Conservation (phyloP, 2,888 invertebrate genomes). For the Drosophila nigricruria region DNA sequence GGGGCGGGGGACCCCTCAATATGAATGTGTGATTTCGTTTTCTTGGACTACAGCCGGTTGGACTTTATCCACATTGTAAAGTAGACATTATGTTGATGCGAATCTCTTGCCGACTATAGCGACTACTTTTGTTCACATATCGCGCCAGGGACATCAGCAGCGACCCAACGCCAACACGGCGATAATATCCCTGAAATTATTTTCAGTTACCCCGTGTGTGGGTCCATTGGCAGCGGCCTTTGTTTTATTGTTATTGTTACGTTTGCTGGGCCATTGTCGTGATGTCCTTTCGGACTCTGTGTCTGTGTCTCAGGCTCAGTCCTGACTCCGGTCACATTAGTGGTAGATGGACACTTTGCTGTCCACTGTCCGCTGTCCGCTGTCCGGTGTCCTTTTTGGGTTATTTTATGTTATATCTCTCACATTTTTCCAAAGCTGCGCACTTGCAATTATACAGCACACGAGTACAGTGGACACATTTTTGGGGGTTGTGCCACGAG, state of each 20-base stretch:
- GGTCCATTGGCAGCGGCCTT: slow-evolving; percentile 55
- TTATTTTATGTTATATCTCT: slow-evolving; percentile 75
- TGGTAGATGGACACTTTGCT: slow-evolving; percentile 71
- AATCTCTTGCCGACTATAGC: slow-evolving; percentile 45
- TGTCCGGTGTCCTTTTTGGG: slow-evolving; percentile 44
- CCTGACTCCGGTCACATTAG: slow-evolving; percentile 67
- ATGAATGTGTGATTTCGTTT: slow-evolving; percentile 78
- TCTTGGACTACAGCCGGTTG: slow-evolving; percentile 49
- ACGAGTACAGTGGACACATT: slow-evolving; percentile 28
- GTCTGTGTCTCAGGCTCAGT: slow-evolving; percentile 16
- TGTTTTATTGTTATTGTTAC: slow-evolving; percentile 80
- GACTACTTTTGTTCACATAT: slow-evolving; percentile 59
- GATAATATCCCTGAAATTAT: slow-evolving; percentile 80
- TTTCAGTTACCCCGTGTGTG: slow-evolving; percentile 64
- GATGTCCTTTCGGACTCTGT: slow-evolving; percentile 45
- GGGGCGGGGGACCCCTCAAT: slow-evolving; percentile 39
- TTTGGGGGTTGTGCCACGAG: slow-evolving; percentile 33
- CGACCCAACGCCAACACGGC: slow-evolving; percentile 36
- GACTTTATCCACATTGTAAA: slow-evolving; percentile 83
- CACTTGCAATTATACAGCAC: slow-evolving; percentile 73
- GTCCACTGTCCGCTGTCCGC: slow-evolving; percentile 32
- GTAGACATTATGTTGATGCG: slow-evolving; percentile 84
- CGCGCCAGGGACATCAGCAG: slow-evolving; percentile 81
- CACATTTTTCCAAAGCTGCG: slow-evolving; percentile 63
- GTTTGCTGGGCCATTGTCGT: slow-evolving; percentile 43